Percentiles rank a stretch among this genome's conserved stretches.
Conservation (phyloP, 2,888 invertebrate species). For the Galerucella pusilla region DNA sequence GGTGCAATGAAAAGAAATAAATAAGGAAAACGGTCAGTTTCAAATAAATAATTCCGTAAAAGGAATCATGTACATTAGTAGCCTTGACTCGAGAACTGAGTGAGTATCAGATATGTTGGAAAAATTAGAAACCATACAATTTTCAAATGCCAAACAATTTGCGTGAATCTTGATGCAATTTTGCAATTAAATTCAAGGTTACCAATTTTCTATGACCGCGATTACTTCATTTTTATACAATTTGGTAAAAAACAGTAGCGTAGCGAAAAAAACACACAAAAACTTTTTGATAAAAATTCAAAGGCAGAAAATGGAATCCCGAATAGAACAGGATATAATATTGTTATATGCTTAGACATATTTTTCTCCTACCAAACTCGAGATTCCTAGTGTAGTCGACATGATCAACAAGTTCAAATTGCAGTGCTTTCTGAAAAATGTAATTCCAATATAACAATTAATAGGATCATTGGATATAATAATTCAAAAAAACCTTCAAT, state of each 20-base stretch:
- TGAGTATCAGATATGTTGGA: conserved; percentile 47
- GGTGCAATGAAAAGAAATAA: conserved; percentile 36
- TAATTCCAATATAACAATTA: no score
- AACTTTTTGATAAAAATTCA: not conserved
- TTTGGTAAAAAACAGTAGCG: conserved; percentile 33
- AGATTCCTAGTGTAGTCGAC: no score
- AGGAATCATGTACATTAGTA: conserved; percentile 41
- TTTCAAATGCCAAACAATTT: conserved; percentile 58
- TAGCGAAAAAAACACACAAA: not conserved
- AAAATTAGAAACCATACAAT: conserved; percentile 59
- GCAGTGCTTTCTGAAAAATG: no score
- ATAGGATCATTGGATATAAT: no score
- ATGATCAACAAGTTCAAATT: no score
- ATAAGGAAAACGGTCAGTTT: conserved; percentile 39
- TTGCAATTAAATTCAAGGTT: conserved; percentile 59
- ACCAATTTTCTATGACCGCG: conserved; percentile 58
- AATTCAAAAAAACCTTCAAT: no score
- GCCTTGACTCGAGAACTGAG: conserved; percentile 45
- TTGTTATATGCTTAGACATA: no score
- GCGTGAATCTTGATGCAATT: conserved; percentile 57
- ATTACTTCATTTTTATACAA: conserved; percentile 48
- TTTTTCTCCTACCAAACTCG: no score
- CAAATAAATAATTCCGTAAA: conserved; percentile 44
- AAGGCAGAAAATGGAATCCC: not conserved
- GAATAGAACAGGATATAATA: not conserved